A percentile compares a stretch with the other conserved stretches of the same genome.
Evolutionary conservation across 2,797 vertebrate species (phyloP).

Genomic region (Danio albolineatus): DNA sequence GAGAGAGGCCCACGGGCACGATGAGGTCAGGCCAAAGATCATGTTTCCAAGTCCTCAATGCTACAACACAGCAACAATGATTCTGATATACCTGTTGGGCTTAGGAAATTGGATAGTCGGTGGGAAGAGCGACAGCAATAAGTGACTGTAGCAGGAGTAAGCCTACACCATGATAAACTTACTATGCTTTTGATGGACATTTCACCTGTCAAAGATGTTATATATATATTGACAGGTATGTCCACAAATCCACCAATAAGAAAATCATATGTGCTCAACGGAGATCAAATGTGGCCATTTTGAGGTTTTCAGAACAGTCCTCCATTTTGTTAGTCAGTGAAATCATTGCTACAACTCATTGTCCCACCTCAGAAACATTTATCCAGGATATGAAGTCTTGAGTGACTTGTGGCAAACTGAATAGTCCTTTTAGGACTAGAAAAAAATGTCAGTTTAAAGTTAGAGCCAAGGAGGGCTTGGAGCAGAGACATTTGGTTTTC

Average conservation of each 20-base stretch:
- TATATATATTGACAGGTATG: conserved; percentile 50
- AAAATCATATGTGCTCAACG: conserved; percentile 23
- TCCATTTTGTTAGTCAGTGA: conserved; percentile 42
- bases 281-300: conserved; percentile 48
- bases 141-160: conserved; percentile 68
- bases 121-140: conserved; percentile 72
- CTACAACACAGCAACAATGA: conserved; percentile 77
- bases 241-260: conserved; percentile 66
- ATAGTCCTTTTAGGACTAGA: not conserved
- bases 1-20: conserved; percentile 72
- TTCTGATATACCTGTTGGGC: conserved; percentile 79
- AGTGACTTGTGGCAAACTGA: conserved; percentile 5
- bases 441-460: not conserved
- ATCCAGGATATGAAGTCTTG: not conserved
- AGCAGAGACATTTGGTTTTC: conserved; percentile 62
- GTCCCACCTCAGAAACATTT: conserved; percentile 13
- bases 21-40: conserved; percentile 83
- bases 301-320: not conserved
- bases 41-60: conserved; percentile 78
- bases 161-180: conserved; percentile 70
- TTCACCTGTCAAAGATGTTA: conserved; percentile 43
- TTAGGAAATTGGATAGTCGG: conserved; percentile 75
- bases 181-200: conserved; percentile 65
- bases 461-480: conserved; percentile 37
- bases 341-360: conserved; percentile 4